Evolutionary conservation across 2,113 vertebrate genomes (phyloP), one percentile per base, ranked within the genome.

Genomic region (Gavialis gangeticus): DNA sequence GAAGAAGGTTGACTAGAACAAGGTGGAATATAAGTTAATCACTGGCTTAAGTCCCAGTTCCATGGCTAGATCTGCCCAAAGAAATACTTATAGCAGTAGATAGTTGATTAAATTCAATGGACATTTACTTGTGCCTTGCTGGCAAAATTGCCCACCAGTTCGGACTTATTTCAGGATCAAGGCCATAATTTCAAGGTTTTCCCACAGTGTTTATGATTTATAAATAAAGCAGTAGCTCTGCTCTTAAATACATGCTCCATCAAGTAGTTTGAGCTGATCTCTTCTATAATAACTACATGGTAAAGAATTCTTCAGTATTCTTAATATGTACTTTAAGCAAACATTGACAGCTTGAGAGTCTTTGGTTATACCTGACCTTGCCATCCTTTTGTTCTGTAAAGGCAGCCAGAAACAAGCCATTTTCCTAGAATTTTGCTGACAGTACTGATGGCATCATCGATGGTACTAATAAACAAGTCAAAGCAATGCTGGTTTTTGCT

Each of bases 221-320:
- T 25, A 2, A 81, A 46, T 46, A 12, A 81, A 2, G 13, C 21
- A 82, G 13, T 27, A 34, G 28, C 27, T 81, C 46, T 19, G 17
- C 5, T 63, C 9, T 25, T 25, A 58, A 37, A 46, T 22, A 71
- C 63, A 71, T 64, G 56, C 18, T 6, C 25, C n/a, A 28, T 54
- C 13, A 59, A 64, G n/a, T 16, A 73, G 4, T 69, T 81, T 73
- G 10, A 18, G 10, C 58, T 0, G 0, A 78, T 1, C 2, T 28
- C 28, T 58, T 55, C 60, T 73, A 92, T 78, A 63, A 1, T 28
- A 1, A 76, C 60, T 84, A 6, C 18, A 84, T 73, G 79, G 59
- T 56, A 7, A 18, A 83, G 57, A 7, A 17, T 82, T 37, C 28
- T 12, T 56, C 5, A 2, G 1, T 3, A 1, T 1, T 16, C 30